Conservation (phyloP, 2,113 vertebrate species). For the Aythya baeri region DNA sequence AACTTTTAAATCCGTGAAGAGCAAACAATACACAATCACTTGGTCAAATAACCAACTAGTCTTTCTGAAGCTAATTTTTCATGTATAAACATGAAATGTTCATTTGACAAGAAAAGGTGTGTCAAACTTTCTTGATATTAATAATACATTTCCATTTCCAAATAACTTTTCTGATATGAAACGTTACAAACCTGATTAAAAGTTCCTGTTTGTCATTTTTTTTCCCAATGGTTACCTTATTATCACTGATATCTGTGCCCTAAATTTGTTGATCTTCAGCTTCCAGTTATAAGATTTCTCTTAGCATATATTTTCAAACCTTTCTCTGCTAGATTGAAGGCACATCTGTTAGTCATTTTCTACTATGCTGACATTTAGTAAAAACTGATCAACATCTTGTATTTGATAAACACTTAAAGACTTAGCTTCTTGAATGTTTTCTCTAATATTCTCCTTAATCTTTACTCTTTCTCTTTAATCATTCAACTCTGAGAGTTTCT, state of each 20-base stretch:
- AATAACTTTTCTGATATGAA: neutral
- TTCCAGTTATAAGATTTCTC: neutral
- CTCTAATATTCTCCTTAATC: neutral
- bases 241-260: neutral
- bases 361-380: neutral
- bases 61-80: neutral
- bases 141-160: neutral
- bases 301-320: neutral
- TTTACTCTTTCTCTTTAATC: neutral
- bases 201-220: neutral
- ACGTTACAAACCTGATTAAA: neutral
- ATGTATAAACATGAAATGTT: neutral
- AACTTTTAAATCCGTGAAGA: neutral
- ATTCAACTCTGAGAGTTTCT: neutral
- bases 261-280: neutral
- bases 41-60: neutral
- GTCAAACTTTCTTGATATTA: neutral
- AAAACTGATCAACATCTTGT: neutral
- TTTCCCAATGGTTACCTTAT: neutral
- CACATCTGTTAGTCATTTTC: neutral
- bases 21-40: neutral
- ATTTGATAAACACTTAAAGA: constrained; percentile 36
- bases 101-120: neutral
- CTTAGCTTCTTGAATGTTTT: neutral
- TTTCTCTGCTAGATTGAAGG: neutral